These are phyloP conservation scores for Andrena dorsata DNA, from an alignment of 2,888 invertebrate genomes.

Conservation along the genomic window DNA sequence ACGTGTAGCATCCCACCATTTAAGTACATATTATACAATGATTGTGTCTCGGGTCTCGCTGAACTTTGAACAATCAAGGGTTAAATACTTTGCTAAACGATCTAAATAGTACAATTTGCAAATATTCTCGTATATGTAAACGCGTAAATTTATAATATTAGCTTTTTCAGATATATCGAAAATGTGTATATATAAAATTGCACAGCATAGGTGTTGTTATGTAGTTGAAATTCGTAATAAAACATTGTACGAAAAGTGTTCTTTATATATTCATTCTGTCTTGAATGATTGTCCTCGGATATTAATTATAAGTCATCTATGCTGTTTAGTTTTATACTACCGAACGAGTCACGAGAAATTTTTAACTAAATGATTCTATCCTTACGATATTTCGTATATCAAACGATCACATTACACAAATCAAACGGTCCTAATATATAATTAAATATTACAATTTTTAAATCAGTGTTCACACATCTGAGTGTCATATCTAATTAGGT, in stretches of 20 bases:
- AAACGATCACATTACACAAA: constrained; percentile 32
- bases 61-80: constrained; percentile 70
- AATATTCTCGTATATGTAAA: constrained; percentile 61
- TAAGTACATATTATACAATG: background rate
- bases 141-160: constrained; percentile 70
- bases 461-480: constrained; percentile 54
- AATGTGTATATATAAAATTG: constrained; percentile 65
- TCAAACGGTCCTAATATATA: constrained; percentile 55
- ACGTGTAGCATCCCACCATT: background rate
- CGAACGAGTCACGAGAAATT: constrained; percentile 43
- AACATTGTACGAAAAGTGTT: constrained; percentile 69
- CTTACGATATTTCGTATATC: constrained; percentile 25
- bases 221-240: constrained; percentile 67
- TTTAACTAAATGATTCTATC: constrained; percentile 40
- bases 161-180: constrained; percentile 64
- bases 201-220: constrained; percentile 68
- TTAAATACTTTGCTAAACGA: constrained; percentile 67
- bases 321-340: constrained; percentile 67
- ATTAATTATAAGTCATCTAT: constrained; percentile 62
- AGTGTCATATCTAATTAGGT: constrained; percentile 45
- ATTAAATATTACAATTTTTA: constrained; percentile 37
- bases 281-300: constrained; percentile 59
- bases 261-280: constrained; percentile 63
- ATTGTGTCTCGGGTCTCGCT: constrained; percentile 34
- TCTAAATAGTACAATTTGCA: constrained; percentile 66